These are phyloP conservation scores for Campoletis raptor DNA, from an alignment of 2,888 invertebrate genomes.

Conservation along the genomic window DNA sequence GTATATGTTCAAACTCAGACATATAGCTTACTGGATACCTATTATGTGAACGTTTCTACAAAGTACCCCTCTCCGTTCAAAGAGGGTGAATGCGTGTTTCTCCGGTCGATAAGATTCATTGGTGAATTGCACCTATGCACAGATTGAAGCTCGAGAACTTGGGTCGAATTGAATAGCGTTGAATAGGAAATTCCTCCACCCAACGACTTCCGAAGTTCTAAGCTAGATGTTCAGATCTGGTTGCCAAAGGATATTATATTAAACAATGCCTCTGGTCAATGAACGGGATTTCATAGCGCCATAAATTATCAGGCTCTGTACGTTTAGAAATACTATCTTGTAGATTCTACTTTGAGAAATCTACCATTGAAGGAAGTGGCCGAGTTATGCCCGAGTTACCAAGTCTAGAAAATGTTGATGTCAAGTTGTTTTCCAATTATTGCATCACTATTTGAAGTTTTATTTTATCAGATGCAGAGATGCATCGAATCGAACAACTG, in stretches of 20 bases:
- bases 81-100: slow-evolving; percentile 41
- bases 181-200: slow-evolving; percentile 12
- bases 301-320: slow-evolving; percentile 9
- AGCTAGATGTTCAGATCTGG: slow-evolving; percentile 1
- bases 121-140: slow-evolving; percentile 8
- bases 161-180: slow-evolving; percentile 47
- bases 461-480: neutral
- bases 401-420: neutral
- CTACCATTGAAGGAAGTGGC: neutral
- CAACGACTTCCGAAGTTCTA: neutral
- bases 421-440: neutral
- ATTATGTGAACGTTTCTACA: slow-evolving; percentile 19
- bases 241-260: slow-evolving; percentile 12
- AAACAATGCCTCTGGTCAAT: slow-evolving; percentile 26
- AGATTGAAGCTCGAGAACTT: slow-evolving; percentile 33
- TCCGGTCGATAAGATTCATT: slow-evolving; percentile 28
- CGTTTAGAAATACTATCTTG: neutral
- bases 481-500: neutral
- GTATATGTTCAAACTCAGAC: neutral
- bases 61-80: slow-evolving; percentile 5
- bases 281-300: slow-evolving; percentile 4
- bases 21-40: neutral
- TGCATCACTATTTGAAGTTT: neutral
- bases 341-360: neutral
- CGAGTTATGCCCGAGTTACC: neutral